Evolutionary conservation across 1,140 invertebrate genomes (phyloP), one percentile per base, ranked within the genome.

Genomic region (Bathynomus jamesi): DNA sequence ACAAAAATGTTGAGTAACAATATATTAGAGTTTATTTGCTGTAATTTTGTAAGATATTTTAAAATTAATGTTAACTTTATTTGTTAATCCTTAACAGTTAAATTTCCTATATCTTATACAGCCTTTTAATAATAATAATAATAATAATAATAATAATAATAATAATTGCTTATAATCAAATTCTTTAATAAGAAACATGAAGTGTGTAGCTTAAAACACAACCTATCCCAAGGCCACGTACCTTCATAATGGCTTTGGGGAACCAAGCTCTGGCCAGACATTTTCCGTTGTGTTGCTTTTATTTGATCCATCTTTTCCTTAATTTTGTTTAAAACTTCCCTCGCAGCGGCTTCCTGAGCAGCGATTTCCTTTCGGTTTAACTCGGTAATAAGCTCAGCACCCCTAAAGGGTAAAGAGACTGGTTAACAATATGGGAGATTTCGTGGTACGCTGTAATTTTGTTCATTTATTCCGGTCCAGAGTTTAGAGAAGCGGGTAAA

Each of bases 301-400:
- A 99, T 97, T 67, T 90, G 87, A 77, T 96, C 94, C 95, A 99
- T 98, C 82, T 98, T 98, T 61, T 89, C 87, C 81, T 97, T 97
- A 30, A 99, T 93, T 79, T 96, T 96, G 78, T 93, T 88, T 69
- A 99, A 85, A 63, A 97, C 90, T 72, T 89, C 87, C 67, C 88
- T 87, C 80, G 99, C 96, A 40, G 91, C 86, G 72, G 91, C 89
- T 66, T 94, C 90, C 80, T 96, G 93, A 78, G 92, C 87, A 60
- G 86, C 82, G 78, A 98, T 94, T 81, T 94, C 89, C 79, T 95
- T 92, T 75, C 90, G 87, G 74, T 94, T 87, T 31, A 97, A 82
- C 79, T 94, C 89, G 81, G 97, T 93, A 65, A 99, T 93, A 11
- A 99, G 82, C 81, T 98, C 94, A 2, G 96, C 96, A 27, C 96